phyloP scores from a whole-genome alignment of 2,797 vertebrate genomes.

The Diceros bicornis region DNA sequence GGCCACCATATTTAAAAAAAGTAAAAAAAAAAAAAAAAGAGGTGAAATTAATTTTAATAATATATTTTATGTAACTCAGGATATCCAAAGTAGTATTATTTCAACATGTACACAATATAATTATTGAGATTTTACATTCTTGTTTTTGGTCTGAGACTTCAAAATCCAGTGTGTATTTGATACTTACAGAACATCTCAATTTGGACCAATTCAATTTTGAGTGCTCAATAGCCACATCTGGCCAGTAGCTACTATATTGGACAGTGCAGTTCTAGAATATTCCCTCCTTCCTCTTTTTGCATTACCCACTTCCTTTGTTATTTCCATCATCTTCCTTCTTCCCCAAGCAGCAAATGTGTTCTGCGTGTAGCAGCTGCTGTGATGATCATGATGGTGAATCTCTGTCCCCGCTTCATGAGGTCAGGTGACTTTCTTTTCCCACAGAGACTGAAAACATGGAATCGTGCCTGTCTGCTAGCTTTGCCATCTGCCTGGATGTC shows the following conservation, averaged over 20 bases:
- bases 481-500: not conserved
- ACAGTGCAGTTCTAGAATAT: not conserved
- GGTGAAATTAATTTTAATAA: not conserved
- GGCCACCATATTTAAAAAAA: not conserved
- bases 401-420: not conserved
- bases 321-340: not conserved
- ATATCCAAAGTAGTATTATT: not conserved
- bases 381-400: rapidly evolving
- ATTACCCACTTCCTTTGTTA: not conserved
- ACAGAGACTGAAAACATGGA: not conserved
- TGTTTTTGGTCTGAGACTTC: not conserved
- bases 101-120: not conserved
- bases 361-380: rapidly evolving
- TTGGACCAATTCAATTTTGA: not conserved
- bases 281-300: not conserved
- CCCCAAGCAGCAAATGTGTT: not conserved
- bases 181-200: not conserved
- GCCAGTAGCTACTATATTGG: rapidly evolving
- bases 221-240: rapidly evolving
- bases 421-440: not conserved
- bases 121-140: not conserved
- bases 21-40: not conserved
- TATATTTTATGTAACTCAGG: not conserved
- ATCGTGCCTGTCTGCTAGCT: rapidly evolving
- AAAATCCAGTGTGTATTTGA: not conserved